phyloP scores from a whole-genome alignment of 2,888 invertebrate species.

The Drosophila melanosoma region DNA sequence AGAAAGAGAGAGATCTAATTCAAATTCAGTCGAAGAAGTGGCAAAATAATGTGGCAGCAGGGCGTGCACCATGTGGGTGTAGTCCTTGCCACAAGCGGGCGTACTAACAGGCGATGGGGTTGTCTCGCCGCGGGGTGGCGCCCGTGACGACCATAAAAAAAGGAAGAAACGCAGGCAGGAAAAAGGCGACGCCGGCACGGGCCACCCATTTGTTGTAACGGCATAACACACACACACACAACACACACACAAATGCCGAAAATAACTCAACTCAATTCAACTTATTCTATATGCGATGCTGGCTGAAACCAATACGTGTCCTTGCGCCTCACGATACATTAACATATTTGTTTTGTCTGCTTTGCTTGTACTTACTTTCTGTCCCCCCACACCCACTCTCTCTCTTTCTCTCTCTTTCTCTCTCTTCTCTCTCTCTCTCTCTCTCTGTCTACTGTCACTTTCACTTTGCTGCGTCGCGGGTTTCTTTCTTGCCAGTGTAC shows the following conservation, averaged over 20 bases:
- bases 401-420: neutral
- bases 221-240: conserved; percentile 1
- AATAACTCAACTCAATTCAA: conserved; percentile 68
- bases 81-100: conserved; percentile 37
- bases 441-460: neutral
- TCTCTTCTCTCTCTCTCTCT: neutral
- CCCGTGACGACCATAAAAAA: conserved; percentile 73
- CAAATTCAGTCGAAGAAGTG: conserved; percentile 80
- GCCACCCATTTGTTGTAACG: conserved; percentile 75
- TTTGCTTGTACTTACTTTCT: conserved; percentile 33
- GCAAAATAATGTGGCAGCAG: conserved; percentile 77
- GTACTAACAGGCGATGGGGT: conserved; percentile 38
- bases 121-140: conserved; percentile 67
- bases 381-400: too few relatives aligned
- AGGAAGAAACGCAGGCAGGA: conserved; percentile 53
- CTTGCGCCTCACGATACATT: conserved; percentile 66
- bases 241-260: conserved; percentile 27
- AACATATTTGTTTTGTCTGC: conserved; percentile 81
- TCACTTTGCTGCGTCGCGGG: conserved; percentile 5
- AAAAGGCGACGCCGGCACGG: conserved; percentile 71
- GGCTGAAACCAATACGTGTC: conserved; percentile 76
- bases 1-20: conserved; percentile 71
- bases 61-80: conserved; percentile 66
- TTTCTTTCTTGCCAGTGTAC: conserved; percentile 40
- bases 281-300: conserved; percentile 67